Evolutionary conservation across 2,797 vertebrate genomes (phyloP).

Genomic region (Anas flavirostris): DNA sequence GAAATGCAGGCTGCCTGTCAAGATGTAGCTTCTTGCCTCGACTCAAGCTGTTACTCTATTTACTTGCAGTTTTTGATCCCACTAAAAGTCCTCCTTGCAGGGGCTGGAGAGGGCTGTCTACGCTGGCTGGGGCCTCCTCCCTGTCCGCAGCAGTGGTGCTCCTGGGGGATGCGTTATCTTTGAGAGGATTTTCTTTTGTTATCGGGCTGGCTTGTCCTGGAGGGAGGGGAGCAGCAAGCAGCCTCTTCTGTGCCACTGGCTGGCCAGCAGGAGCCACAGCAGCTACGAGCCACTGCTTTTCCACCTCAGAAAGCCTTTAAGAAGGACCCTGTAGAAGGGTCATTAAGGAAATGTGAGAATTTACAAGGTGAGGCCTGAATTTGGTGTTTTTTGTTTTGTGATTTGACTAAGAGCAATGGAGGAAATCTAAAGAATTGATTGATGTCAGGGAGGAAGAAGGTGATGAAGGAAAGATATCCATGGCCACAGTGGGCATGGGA

Average conservation of each 20-base stretch:
- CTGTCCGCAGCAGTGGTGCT: rapidly evolving
- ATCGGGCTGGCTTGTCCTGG: neutral
- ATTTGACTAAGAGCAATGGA: neutral
- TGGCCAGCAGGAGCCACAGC: neutral
- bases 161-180: neutral
- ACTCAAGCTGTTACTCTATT: neutral
- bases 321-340: neutral
- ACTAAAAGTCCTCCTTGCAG: neutral
- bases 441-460: neutral
- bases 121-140: rapidly evolving
- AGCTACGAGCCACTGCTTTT: no score
- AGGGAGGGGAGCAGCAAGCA: neutral
- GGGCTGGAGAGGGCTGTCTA: neutral
- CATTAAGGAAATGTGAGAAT: neutral
- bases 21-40: neutral
- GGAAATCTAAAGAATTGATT: neutral
- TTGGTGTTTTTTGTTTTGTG: neutral
- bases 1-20: neutral
- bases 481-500: neutral
- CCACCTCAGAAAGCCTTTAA: no score
- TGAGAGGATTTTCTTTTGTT: neutral
- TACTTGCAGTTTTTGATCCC: neutral
- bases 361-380: neutral
- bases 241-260: neutral
- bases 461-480: neutral